Evolutionary conservation across 2,113 vertebrate genomes (phyloP).

Genomic region (Picathartes gymnocephalus): DNA sequence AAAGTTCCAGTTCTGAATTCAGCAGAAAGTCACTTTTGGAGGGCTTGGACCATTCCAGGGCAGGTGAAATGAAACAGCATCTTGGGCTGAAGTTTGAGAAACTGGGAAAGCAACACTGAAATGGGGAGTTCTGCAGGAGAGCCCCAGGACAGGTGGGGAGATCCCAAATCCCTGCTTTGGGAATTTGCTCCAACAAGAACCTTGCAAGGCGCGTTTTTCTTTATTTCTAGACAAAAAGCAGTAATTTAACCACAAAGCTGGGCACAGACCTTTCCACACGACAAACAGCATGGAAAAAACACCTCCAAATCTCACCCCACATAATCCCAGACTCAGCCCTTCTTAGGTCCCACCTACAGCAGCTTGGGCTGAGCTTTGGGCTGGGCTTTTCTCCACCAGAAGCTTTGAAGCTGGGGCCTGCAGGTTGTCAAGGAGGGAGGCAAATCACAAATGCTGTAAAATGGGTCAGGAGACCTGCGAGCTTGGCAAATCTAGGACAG

Average conservation of each 20-base stretch:
- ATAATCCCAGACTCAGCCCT: background rate
- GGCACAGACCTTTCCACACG: background rate
- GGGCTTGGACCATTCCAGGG: background rate
- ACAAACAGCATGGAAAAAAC: rapidly evolving
- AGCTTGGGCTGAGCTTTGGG: background rate
- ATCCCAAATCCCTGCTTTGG: background rate
- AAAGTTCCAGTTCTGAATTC: background rate
- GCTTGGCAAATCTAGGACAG: constrained; percentile 62
- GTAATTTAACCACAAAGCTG: rapidly evolving
- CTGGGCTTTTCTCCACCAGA: background rate
- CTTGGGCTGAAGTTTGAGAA: background rate
- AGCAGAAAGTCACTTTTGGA: background rate
- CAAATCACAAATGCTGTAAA: constrained; percentile 12
- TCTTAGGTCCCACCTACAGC: background rate
- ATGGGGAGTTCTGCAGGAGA: background rate
- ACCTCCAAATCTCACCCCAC: background rate
- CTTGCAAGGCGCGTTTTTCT: background rate
- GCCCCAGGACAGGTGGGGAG: background rate
- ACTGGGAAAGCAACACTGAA: background rate
- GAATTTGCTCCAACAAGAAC: background rate
- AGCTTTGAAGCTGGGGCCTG: background rate
- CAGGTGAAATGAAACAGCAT: background rate
- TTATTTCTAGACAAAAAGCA: background rate
- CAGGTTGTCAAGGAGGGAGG: background rate
- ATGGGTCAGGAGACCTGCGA: constrained; percentile 62